These are phyloP conservation scores for Arrhopalites spinosus DNA, from an alignment of 2,888 invertebrate genomes.

Conservation along the genomic window DNA sequence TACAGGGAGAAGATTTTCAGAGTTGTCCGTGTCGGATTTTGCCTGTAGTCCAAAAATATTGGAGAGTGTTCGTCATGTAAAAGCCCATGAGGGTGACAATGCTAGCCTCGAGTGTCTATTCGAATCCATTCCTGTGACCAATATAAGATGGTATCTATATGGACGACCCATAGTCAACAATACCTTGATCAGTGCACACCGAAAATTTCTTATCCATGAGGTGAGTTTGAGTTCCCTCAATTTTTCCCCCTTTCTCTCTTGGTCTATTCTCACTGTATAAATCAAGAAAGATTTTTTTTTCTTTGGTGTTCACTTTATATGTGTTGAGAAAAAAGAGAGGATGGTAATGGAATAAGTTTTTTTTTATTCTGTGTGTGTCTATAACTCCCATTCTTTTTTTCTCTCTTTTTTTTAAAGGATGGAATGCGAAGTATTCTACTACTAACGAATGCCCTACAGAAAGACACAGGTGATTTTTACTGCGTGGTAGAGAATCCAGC, in stretches of 20 bases:
- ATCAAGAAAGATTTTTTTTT: background rate
- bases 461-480: constrained; percentile 72
- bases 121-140: constrained; percentile 79
- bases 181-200: constrained; percentile 60
- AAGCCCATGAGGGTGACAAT: constrained; percentile 80
- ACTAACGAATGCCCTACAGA: constrained; percentile 79
- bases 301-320: background rate
- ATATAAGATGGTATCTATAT: constrained; percentile 86
- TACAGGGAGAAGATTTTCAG: constrained; percentile 74
- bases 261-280: background rate
- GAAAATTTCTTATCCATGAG: constrained; percentile 54
- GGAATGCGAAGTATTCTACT: constrained; percentile 68
- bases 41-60: constrained; percentile 77
- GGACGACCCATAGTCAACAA: constrained; percentile 77
- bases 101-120: constrained; percentile 82
- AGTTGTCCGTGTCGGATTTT: constrained; percentile 78
- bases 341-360: constrained; percentile 13
- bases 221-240: constrained; percentile 31
- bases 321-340: background rate
- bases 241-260: constrained; percentile 7
- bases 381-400: background rate
- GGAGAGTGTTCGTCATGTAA: constrained; percentile 70
- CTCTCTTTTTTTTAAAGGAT: constrained; percentile 33
- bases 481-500: constrained; percentile 89
- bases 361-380: background rate